A percentile compares a stretch with the other conserved stretches of the same genome.
Conservation (phyloP, 1,140 invertebrate genomes). For the Whitmania pigra region DNA sequence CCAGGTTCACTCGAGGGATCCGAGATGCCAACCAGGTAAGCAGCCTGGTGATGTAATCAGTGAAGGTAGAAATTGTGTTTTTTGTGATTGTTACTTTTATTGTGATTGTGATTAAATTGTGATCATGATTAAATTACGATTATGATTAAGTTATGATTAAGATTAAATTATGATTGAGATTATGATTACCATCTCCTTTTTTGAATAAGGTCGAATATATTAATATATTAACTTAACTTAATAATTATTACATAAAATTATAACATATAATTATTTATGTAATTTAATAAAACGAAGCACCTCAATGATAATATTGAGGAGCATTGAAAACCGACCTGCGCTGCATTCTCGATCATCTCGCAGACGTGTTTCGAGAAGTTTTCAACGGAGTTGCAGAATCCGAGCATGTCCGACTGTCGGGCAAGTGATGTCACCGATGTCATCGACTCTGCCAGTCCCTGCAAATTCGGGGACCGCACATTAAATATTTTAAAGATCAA, state of each 20-base stretch:
- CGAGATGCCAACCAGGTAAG: conserved; percentile 82
- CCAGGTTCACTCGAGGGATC: conserved; percentile 82
- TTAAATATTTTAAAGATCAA: too few species aligned
- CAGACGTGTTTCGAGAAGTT: conserved; percentile 74
- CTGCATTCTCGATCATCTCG: conserved; percentile 79
- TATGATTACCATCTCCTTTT: too few species aligned
- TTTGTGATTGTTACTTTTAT: not conserved
- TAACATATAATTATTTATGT: too few species aligned
- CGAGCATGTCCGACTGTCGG: conserved; percentile 70
- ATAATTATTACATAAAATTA: too few species aligned
- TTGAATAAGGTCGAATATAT: too few species aligned
- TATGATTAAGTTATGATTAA: too few species aligned
- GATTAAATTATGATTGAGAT: too few species aligned
- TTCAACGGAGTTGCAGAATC: conserved; percentile 72
- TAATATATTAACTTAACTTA: too few species aligned
- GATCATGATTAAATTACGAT: too few species aligned
- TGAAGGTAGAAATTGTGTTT: not conserved
- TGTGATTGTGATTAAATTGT: too few species aligned
- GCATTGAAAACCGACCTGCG: conserved; percentile 41
- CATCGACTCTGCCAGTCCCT: conserved; percentile 16
- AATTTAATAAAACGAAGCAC: too few species aligned
- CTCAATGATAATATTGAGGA: too few species aligned
- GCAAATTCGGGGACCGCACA: not conserved
- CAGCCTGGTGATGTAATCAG: conserved; percentile 55
- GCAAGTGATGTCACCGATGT: conserved; percentile 48